Evolutionary conservation across 2,113 vertebrate species (phyloP).

Genomic region (Corythornis vintsioides): DNA sequence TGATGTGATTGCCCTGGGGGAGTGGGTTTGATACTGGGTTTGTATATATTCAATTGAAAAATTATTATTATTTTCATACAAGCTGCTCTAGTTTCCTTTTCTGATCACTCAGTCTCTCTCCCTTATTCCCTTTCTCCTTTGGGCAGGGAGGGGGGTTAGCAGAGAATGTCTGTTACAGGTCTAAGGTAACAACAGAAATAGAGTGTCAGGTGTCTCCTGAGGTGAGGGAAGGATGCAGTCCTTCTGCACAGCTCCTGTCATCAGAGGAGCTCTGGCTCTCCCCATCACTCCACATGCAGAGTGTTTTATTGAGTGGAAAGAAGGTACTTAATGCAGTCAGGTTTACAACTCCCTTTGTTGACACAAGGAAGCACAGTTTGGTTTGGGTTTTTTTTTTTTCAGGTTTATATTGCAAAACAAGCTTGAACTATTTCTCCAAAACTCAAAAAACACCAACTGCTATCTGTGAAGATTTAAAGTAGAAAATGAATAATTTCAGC

Average conservation of each 20-base stretch:
- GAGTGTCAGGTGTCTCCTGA: neutral
- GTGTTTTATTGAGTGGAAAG: slow-evolving; percentile 6
- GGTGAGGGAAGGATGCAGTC: neutral
- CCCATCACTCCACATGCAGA: fast-evolving
- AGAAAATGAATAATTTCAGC: neutral
- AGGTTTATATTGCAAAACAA: slow-evolving; percentile 27
- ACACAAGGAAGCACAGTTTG: neutral
- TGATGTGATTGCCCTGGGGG: too few species aligned
- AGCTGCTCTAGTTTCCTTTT: too few species aligned
- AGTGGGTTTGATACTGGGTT: too few species aligned
- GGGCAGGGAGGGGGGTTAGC: too few species aligned
- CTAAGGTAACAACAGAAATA: too few species aligned
- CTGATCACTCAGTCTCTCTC: too few species aligned
- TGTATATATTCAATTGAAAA: too few species aligned
- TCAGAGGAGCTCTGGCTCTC: neutral
- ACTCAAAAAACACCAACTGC: neutral
- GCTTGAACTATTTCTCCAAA: slow-evolving; percentile 31
- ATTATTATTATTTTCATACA: too few species aligned
- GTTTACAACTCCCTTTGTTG: neutral
- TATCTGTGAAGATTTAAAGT: neutral
- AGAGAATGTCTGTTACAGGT: too few species aligned
- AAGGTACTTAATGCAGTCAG: neutral
- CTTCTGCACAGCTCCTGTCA: neutral
- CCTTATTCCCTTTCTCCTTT: too few species aligned
- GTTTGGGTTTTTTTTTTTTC: neutral